Base-by-base conservation (phyloP, 2,888 invertebrate species). In the Drosophila parthenogenetica region DNA sequence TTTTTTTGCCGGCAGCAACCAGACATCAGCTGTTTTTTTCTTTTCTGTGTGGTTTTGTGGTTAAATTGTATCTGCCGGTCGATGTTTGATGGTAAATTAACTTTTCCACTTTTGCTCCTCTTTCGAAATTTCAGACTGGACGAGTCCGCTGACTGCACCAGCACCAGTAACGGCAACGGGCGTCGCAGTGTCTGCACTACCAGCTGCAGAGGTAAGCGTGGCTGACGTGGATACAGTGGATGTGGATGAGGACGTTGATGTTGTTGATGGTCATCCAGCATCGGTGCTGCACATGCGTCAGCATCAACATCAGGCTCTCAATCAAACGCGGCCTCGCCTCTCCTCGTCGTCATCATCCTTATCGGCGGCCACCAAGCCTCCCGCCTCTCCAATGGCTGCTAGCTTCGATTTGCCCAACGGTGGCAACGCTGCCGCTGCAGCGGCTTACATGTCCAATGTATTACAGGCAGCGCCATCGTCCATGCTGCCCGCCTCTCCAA, bases 101-200 rank as follows among this genome's bases (percentile, higher is more conserved):
- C 29, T 54, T 25, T 19, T 58, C 13, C 19, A 10, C 35, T 39
- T 62, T 53, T 62, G 55, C 55, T 60, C 46, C 53, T 59, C 49
- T 60, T 45, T 32, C 53, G 16, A 58, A 19, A 45, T 83, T 81
- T 22, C 77, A 92, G 92, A 92, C 86, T 92, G 92, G 92, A 90
- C 91, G 78, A 91, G 91, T 90, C 91, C 92, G 59, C 88, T 92
- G 79, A 91, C 91, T 77, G 90, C 91, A 81, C 91, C 92, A 69
- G 87, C 75, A 75, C 42, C 77, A 70, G 55, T 71, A 72, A 65
- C 79, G 58, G 35, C 68, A 61, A 57, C 71, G 50, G 54, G 22
- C 72, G 63, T 69, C 67, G 49, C 66, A 73, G 51, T 62, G 58
- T 50, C 51, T 51, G 58, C 51, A 51, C 64, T 50, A 45, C 32